Evolutionary conservation across 2,797 vertebrate genomes (phyloP).

Genomic region (Monodelphis domestica): DNA sequence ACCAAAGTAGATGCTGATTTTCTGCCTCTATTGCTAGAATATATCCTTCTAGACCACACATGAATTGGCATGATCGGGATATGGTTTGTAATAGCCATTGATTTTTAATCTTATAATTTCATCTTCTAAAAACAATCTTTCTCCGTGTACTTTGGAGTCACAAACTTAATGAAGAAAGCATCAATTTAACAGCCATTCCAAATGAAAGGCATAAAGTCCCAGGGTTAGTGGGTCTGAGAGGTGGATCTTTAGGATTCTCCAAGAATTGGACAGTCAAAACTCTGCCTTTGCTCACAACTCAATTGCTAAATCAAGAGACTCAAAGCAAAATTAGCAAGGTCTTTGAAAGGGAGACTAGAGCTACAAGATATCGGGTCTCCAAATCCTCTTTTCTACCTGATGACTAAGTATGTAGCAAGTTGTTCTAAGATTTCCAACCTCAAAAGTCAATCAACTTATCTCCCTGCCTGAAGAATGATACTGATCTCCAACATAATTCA

Average conservation of each 20-base stretch:
- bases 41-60: neutral
- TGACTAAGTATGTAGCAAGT: neutral
- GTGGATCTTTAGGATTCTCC: neutral
- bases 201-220: neutral
- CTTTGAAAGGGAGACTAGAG: neutral
- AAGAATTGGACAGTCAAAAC: neutral
- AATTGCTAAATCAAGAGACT: neutral
- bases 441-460: neutral
- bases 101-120: no score
- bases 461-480: neutral
- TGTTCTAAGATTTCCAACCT: neutral
- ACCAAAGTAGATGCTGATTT: neutral
- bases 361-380: no score
- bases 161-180: neutral
- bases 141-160: neutral
- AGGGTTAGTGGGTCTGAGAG: neutral
- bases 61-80: neutral
- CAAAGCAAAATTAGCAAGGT: neutral
- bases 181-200: neutral
- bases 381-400: neutral
- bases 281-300: neutral
- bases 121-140: no score
- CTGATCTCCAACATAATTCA: neutral
- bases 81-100: neutral
- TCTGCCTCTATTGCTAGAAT: neutral